Percentiles rank a stretch among this genome's conserved stretches.
phyloP scores from a whole-genome alignment of 2,797 vertebrate genomes.

The Loriculus beryllinus region DNA sequence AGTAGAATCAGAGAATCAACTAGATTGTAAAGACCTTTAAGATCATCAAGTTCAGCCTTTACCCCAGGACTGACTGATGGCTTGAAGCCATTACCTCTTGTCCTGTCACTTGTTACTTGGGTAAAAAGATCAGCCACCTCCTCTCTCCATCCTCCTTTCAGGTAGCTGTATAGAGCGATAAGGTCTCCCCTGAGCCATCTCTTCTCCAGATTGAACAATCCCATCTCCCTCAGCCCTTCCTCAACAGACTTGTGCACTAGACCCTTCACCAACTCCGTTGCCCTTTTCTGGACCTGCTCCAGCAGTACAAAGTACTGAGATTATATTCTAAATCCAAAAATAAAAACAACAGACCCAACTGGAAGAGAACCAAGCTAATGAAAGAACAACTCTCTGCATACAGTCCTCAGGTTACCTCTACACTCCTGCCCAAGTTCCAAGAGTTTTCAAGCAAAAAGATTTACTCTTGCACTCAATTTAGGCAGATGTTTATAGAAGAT shows the following conservation, averaged over 20 bases:
- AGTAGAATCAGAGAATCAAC: background rate
- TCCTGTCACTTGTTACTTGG: background rate
- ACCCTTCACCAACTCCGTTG: background rate
- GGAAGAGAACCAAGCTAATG: background rate
- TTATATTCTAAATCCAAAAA: background rate
- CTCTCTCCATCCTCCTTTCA: background rate
- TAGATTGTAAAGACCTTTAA: background rate
- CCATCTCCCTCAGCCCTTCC: background rate
- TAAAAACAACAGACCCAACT: background rate
- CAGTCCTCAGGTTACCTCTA: background rate
- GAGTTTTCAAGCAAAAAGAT: background rate
- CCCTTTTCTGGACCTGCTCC: background rate
- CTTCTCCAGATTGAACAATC: background rate
- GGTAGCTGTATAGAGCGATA: background rate
- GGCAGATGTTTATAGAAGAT: background rate
- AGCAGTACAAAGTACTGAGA: background rate
- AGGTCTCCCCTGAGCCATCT: background rate
- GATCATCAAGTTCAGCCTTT: background rate
- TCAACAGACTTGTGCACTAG: background rate
- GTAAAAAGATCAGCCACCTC: background rate
- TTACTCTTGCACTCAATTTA: background rate
- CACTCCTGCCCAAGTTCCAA: background rate
- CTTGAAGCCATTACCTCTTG: background rate
- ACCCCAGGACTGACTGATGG: background rate
- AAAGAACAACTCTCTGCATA: background rate